Conservation (phyloP, 2,888 invertebrate genomes). For the Meganola albula region DNA sequence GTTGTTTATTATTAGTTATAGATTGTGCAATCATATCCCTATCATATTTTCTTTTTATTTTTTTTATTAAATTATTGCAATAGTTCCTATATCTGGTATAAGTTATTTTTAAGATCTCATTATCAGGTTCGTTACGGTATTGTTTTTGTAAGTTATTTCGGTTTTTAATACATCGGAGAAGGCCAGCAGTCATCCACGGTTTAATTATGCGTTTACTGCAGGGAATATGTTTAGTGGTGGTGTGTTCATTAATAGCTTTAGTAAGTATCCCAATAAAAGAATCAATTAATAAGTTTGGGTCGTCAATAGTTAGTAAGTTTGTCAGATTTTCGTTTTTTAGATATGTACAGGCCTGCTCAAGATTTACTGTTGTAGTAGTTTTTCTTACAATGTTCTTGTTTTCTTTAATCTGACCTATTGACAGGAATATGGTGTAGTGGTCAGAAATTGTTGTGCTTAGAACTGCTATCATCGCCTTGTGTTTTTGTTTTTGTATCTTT, state of each 20-base stretch:
- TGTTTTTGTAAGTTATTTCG: not conserved
- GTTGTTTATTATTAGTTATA: constrained; percentile 1
- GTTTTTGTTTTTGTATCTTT: constrained; percentile 6
- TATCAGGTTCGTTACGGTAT: not conserved
- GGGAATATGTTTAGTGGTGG: not conserved
- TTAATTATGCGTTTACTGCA: not conserved
- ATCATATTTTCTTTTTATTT: constrained; percentile 4
- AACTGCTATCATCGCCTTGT: constrained; percentile 8
- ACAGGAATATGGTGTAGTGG: constrained; percentile 6
- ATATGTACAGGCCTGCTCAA: constrained; percentile 4
- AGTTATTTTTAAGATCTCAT: not conserved
- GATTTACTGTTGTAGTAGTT: constrained; percentile 6
- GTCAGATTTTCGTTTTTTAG: not conserved
- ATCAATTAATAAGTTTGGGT: not conserved
- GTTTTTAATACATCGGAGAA: not conserved
- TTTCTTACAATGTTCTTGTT: not conserved
- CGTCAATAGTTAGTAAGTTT: constrained; percentile 1
- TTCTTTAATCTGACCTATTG: constrained; percentile 6
- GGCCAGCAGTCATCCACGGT: not conserved
- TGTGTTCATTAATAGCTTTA: not conserved
- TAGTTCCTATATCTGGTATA: not conserved
- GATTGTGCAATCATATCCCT: not conserved
- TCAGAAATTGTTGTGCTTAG: constrained; percentile 12
- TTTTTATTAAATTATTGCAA: constrained; percentile 3
- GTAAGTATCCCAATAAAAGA: not conserved